These are phyloP conservation scores for Symphodus melops DNA, from an alignment of 2,113 vertebrate genomes.

Conservation along the genomic window DNA sequence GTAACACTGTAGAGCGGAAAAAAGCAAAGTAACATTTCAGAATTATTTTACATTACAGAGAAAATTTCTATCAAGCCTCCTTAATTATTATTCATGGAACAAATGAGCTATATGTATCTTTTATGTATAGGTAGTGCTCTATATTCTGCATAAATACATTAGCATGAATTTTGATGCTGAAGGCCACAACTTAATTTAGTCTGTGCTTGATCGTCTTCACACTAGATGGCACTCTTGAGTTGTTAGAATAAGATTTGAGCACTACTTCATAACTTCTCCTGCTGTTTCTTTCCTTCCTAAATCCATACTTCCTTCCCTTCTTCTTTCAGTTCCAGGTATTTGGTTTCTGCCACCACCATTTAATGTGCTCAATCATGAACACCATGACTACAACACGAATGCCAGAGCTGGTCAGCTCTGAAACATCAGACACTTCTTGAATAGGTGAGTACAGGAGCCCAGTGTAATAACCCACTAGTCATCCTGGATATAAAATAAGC, in stretches of 20 bases:
- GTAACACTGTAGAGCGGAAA: conserved; percentile 57
- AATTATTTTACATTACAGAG: conserved; percentile 74
- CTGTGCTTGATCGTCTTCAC: conserved; percentile 10
- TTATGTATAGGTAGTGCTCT: not conserved
- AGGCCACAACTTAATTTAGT: not conserved
- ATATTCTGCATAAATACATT: conserved; percentile 35
- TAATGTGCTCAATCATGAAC: conserved; percentile 18
- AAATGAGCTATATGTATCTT: conserved; percentile 36
- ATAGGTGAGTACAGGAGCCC: not conserved
- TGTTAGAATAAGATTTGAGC: conserved; percentile 11
- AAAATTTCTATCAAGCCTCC: conserved; percentile 76
- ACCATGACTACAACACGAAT: conserved; percentile 9
- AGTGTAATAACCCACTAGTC: not conserved
- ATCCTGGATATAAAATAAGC: not conserved
- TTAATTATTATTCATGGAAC: conserved; percentile 58
- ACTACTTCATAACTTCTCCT: not conserved
- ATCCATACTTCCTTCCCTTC: conserved; percentile 9
- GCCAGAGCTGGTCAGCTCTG: not conserved
- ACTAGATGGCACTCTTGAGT: conserved; percentile 77
- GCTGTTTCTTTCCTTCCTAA: conserved; percentile 8
- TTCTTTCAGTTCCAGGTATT: conserved; percentile 13
- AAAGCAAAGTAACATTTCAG: conserved; percentile 49
- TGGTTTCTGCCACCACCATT: conserved; percentile 30
- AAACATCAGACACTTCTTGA: not conserved
- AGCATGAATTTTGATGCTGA: not conserved